Conservation (phyloP, 1,140 invertebrate species). For the Sinonovacula constricta region DNA sequence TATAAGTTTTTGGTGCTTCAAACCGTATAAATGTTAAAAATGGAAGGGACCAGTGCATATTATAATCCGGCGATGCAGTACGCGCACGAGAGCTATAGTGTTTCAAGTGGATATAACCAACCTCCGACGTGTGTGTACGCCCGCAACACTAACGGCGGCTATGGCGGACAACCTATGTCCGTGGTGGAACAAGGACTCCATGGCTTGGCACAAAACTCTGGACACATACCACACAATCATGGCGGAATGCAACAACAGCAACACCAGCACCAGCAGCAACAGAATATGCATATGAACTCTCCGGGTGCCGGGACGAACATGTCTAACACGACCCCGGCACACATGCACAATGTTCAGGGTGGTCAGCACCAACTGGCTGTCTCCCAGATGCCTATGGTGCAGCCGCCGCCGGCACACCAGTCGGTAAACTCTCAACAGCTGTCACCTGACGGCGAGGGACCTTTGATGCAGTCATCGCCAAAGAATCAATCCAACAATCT, state of each 20-base stretch:
- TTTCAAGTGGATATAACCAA: conserved; percentile 18
- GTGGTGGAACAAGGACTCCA: conserved; percentile 69
- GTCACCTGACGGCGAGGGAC: conserved; percentile 39
- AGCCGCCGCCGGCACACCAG: conserved; percentile 69
- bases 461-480: conserved; percentile 21
- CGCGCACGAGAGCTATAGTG: conserved; percentile 43
- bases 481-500: conserved; percentile 61
- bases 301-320: conserved; percentile 36
- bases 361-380: conserved; percentile 46
- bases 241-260: conserved; percentile 47
- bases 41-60: conserved; percentile 62
- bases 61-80: conserved; percentile 59
- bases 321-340: conserved; percentile 67
- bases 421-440: conserved; percentile 26
- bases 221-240: conserved; percentile 1
- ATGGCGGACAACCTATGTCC: conserved; percentile 73
- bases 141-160: conserved; percentile 55
- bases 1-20: conserved; percentile 48
- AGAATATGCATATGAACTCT: conserved; percentile 39
- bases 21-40: conserved; percentile 53
- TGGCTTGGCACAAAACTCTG: conserved; percentile 15
- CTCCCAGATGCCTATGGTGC: conserved; percentile 37
- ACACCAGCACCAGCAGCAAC: conserved; percentile 48
- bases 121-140: conserved; percentile 61
- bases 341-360: conserved; percentile 59